A percentile compares a stretch with the other conserved stretches of the same genome.
phyloP scores from a whole-genome alignment of 2,888 invertebrate genomes.

The Neoascia interrupta region DNA sequence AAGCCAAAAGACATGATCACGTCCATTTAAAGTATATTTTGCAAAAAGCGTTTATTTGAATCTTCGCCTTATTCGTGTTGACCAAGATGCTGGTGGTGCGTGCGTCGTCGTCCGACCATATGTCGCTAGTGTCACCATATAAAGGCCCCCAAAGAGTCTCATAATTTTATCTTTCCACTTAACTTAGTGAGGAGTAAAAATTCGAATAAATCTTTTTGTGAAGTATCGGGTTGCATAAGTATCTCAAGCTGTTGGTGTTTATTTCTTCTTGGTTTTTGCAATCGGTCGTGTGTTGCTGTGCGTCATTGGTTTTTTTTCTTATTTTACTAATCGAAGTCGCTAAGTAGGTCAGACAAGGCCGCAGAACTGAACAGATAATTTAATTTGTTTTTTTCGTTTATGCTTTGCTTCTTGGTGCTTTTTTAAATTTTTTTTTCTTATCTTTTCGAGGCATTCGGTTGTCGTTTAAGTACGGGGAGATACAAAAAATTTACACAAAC shows the following conservation, averaged over 20 bases:
- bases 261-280: conserved; percentile 2
- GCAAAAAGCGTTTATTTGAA: conserved; percentile 22
- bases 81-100: conserved; percentile 2
- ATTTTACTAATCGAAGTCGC: conserved; percentile 71
- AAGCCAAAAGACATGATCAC: conserved; percentile 28
- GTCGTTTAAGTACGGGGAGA: conserved; percentile 4
- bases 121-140: conserved; percentile 56
- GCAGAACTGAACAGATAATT: conserved; percentile 67
- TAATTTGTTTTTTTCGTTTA: conserved; percentile 50
- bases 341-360: conserved; percentile 78
- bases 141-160: conserved; percentile 42
- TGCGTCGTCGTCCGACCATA: conserved; percentile 46
- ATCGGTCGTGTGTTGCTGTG: neutral
- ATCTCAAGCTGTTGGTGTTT: conserved; percentile 41
- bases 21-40: conserved; percentile 32
- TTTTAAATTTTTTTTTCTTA: conserved; percentile 5
- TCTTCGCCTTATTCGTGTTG: conserved; percentile 12
- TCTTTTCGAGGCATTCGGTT: conserved; percentile 13
- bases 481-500: neutral
- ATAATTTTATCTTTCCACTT: conserved; percentile 51
- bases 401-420: conserved; percentile 10
- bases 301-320: no score
- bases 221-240: conserved; percentile 49
- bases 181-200: conserved; percentile 9
- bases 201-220: conserved; percentile 60